phyloP scores from a whole-genome alignment of 2,797 vertebrate species.

The Diceros bicornis region DNA sequence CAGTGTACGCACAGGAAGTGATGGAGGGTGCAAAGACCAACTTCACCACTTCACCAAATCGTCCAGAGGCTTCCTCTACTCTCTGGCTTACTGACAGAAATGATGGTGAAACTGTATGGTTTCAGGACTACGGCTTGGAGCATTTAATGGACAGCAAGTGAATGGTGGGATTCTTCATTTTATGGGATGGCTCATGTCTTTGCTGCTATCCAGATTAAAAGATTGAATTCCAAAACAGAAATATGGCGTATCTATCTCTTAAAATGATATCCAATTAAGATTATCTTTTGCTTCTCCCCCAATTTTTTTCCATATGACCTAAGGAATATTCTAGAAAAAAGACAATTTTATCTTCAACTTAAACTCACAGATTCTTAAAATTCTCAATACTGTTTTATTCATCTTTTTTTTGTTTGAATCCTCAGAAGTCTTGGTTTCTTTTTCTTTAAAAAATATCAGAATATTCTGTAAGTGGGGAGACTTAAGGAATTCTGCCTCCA shows the following conservation, averaged over 20 bases:
- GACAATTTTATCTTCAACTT: background rate
- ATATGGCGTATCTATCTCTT: background rate
- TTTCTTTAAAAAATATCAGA: background rate
- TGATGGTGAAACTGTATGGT: background rate
- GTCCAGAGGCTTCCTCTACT: background rate
- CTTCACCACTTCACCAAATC: background rate
- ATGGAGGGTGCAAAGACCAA: background rate
- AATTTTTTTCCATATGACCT: background rate
- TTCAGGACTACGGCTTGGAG: background rate
- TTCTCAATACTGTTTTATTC: background rate
- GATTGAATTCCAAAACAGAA: background rate
- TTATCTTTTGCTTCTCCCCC: background rate
- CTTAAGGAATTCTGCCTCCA: background rate
- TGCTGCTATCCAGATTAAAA: background rate
- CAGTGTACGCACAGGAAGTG: background rate
- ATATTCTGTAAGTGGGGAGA: background rate
- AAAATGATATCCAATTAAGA: background rate
- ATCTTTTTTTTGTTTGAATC: background rate
- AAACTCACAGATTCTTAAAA: background rate
- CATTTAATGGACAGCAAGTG: background rate
- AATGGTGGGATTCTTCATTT: background rate
- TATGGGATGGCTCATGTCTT: background rate
- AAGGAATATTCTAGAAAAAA: background rate
- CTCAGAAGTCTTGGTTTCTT: conserved; percentile 17
- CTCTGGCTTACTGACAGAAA: background rate